Conservation (phyloP, 2,797 vertebrate species). For the Cuculus canorus region DNA sequence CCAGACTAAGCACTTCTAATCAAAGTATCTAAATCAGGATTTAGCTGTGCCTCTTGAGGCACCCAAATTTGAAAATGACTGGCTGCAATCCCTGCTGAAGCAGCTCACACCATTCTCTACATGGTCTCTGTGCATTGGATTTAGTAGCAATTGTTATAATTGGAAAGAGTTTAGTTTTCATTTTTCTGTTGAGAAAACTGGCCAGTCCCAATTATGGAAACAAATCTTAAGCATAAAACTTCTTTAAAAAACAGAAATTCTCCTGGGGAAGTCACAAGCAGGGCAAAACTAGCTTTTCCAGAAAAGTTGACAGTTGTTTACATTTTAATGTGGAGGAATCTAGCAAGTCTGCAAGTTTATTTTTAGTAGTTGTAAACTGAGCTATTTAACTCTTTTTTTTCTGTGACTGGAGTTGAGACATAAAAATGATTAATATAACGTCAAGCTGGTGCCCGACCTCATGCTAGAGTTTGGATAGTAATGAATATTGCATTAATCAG, state of each 20-base stretch:
- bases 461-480: conserved; percentile 13
- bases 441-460: conserved; percentile 43
- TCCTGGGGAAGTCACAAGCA: conserved; percentile 69
- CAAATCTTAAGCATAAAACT: conserved; percentile 67
- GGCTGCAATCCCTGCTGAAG: conserved; percentile 12
- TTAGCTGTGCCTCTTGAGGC: background rate
- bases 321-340: conserved; percentile 69
- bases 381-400: conserved; percentile 71
- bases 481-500: conserved; percentile 5
- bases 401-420: conserved; percentile 34
- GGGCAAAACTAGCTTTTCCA: conserved; percentile 73
- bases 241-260: conserved; percentile 47
- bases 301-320: conserved; percentile 76
- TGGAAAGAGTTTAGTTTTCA: conserved; percentile 69
- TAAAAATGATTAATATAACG: conserved; percentile 68
- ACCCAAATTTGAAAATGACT: conserved; percentile 7
- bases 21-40: conserved; percentile 40
- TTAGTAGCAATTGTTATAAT: conserved; percentile 73
- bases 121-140: conserved; percentile 30
- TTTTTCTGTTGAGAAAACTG: conserved; percentile 72
- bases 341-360: conserved; percentile 76
- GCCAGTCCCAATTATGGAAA: conserved; percentile 76
- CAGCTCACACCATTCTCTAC: background rate
- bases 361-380: conserved; percentile 76
- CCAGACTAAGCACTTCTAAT: background rate